Conservation (phyloP, 2,113 vertebrate species). For the Alouatta palliata region DNA sequence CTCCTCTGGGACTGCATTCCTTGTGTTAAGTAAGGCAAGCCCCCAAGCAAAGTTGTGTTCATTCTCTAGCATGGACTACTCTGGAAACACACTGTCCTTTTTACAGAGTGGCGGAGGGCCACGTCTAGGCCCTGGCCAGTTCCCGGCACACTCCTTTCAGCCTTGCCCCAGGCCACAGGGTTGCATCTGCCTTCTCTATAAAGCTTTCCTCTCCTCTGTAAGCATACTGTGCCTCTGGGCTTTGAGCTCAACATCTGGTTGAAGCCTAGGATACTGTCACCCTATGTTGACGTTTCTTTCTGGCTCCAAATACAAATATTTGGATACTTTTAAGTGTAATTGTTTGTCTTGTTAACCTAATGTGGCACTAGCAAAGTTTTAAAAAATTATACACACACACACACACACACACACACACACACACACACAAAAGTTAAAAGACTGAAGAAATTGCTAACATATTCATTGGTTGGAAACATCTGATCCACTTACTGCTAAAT, state of each 20-base stretch:
- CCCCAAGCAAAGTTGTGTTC: slow-evolving; percentile 37
- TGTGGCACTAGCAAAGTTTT: background rate
- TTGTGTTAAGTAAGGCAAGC: slow-evolving; percentile 52
- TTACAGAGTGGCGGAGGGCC: background rate
- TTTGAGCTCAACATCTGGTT: background rate
- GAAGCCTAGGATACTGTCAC: background rate
- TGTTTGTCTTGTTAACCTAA: background rate
- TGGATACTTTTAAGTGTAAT: background rate
- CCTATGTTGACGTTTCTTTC: background rate
- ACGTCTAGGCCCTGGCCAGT: background rate
- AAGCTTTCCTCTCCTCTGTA: background rate
- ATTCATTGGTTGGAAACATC: background rate
- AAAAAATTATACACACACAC: background rate
- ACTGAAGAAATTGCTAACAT: background rate
- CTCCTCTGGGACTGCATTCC: background rate
- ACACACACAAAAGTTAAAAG: background rate
- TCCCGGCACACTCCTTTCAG: background rate
- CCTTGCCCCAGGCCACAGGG: background rate
- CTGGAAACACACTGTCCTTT: background rate
- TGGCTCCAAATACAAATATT: background rate
- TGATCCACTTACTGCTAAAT: background rate
- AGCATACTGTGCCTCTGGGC: background rate
- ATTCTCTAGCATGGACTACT: background rate
- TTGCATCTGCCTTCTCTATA: rapidly evolving
- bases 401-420: background rate